phyloP scores from a whole-genome alignment of 2,113 vertebrate genomes.

The Tyrannus savana region DNA sequence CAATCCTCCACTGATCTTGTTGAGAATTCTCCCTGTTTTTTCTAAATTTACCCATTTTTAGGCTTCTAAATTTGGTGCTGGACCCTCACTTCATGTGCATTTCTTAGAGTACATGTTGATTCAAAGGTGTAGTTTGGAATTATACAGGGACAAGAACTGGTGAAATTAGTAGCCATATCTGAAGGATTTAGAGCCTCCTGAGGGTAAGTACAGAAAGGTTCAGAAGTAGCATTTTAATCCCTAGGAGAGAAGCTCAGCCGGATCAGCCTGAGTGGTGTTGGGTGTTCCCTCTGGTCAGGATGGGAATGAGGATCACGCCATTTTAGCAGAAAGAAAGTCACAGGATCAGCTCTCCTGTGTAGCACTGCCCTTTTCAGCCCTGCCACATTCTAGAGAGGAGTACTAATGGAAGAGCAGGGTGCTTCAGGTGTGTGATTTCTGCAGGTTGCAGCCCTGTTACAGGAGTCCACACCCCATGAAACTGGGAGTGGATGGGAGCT shows the following conservation, averaged over 20 bases:
- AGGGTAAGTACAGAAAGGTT: not conserved
- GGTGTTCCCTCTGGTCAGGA: fast-evolving
- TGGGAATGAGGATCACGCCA: not conserved
- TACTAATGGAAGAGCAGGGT: fast-evolving
- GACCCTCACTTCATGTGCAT: not conserved
- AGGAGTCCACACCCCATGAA: fast-evolving
- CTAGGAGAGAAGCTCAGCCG: not conserved
- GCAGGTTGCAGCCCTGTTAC: not conserved
- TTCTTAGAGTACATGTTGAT: not conserved
- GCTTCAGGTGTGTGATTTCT: not conserved
- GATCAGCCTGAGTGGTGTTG: not conserved
- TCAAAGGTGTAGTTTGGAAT: not conserved
- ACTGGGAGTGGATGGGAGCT: not conserved
- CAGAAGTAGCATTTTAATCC: not conserved
- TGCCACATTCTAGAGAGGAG: not conserved
- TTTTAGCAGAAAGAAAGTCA: not conserved
- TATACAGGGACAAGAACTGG: not conserved
- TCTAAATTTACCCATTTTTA: not conserved
- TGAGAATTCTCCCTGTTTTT: not conserved
- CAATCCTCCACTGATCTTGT: not conserved
- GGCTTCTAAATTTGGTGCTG: not conserved
- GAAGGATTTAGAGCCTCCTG: not conserved
- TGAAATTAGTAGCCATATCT: not conserved
- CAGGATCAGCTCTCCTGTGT: not conserved
- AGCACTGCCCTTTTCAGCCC: not conserved